Conservation (phyloP, 2,113 vertebrate genomes). For the Rhinolophus ferrumequinum region DNA sequence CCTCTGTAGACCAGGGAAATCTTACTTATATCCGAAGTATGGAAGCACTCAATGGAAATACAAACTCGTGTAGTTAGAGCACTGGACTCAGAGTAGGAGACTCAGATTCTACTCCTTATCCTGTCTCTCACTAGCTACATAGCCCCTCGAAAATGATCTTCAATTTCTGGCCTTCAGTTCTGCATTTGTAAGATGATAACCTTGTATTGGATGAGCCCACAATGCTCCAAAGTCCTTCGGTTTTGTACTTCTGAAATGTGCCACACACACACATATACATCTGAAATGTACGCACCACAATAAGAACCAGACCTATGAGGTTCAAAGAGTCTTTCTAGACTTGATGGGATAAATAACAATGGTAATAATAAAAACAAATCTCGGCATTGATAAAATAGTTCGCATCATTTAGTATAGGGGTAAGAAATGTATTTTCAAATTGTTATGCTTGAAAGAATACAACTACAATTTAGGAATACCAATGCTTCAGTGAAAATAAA, state of each 20-base stretch:
- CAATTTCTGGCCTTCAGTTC: background rate
- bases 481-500: constrained; percentile 70
- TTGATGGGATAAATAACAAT: constrained; percentile 53
- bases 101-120: background rate
- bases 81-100: background rate
- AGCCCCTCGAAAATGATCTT: background rate
- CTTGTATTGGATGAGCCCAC: background rate
- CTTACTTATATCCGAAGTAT: background rate
- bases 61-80: background rate
- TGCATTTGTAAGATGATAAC: background rate
- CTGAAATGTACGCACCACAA: background rate
- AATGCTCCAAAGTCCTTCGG: background rate
- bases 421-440: constrained; percentile 76
- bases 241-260: background rate
- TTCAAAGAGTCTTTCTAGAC: constrained; percentile 17
- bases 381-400: constrained; percentile 57
- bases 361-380: constrained; percentile 61
- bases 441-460: constrained; percentile 81
- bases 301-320: background rate
- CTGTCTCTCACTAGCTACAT: background rate
- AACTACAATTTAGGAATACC: constrained; percentile 78
- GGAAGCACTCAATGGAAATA: background rate
- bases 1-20: background rate
- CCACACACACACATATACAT: background rate
- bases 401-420: constrained; percentile 48